Base-by-base conservation (phyloP, 2,797 vertebrate species). In the Melopsittacus undulatus region DNA sequence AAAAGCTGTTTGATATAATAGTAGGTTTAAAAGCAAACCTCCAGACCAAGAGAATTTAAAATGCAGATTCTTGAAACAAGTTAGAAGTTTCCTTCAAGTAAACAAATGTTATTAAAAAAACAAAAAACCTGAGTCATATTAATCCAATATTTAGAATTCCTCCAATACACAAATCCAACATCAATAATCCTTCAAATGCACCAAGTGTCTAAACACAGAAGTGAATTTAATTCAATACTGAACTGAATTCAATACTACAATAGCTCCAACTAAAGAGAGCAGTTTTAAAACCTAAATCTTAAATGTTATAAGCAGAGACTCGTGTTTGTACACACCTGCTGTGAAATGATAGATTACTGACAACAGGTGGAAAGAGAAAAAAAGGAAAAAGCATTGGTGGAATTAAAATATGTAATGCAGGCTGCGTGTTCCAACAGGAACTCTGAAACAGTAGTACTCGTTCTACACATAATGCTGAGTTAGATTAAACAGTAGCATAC, bases 21-120 rank as follows among this genome's bases (percentile, higher is more conserved):
- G 96, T 77, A 97, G 96, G 97, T 94, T 97, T 97, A 97, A 97
- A 97, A 97, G 96, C 92, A 97, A 95, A 97, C 96, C 96, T 97
- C 92, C 94, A 88, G 92, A 96, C 95, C 95, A 96, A 91, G 88
- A 96, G 92, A 94, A 94, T 94, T 96, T 96, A 90, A 92, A 96
- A 94, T 91, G 94, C 79, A 95, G 83, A 94, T 86, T 95, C 84
- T 78, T 76, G 34, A 91, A 96, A 86, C 75, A 97, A 67, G 77
- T 61, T 91, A 70, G 67, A 92, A 91, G 79, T 81, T 95, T 92
- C 89, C 83, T 92, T 83, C 90, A 94, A 88, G 94, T 97, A 95
- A 95, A 95, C 88, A 96, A 81, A 80, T 84, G 29, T 42, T 76
- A 63, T 6, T 19, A 67, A 72, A 86, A 54, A 59, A 29, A 2